Base-by-base conservation (phyloP, 2,113 vertebrate species). In the Epinephelus fuscoguttatus region DNA sequence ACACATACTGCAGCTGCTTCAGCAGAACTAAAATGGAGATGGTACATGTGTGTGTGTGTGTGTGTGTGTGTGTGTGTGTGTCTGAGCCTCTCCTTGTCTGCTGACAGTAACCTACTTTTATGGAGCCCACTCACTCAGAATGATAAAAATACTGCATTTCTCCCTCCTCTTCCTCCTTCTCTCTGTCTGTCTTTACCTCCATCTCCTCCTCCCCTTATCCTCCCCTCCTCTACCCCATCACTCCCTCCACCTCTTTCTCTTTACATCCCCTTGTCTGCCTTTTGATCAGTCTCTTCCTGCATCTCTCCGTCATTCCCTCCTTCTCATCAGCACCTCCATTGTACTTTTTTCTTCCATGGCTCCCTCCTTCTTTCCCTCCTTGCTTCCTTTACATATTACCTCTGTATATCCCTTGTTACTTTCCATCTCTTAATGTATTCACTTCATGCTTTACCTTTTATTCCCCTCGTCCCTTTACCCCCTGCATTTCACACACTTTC, bases 91-190 rank as follows among this genome's bases (percentile, higher is more conserved):
- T 84, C 74, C 75, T 64, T 66, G 89, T 92, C 84, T 89, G 81
- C 84, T 91, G 86, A 92, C 89, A 84, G 75, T 93, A 93, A 94
- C 91, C 91, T 93, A 93, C 92, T 93, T 94, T 94, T 84, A 88
- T 90, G 59, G 83, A 93, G 83, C 87, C 85, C 82, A 82, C 86
- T 93, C 88, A 83, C 85, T 87, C 82, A 81, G 84, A 93, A 87
- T 88, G 88, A 91, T 90, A 88, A 92, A 91, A 89, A 93, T 89
- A 83, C 90, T 87, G 86, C 86, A 91, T 52, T 86, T 88, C 86
- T 87, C 71, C 81, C 71, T 69, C 79, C 60, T 86, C 82, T 52
- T 6, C 63, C 19, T 83, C 30, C 47, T 52, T 40, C 53, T 67
- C 18, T 85, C 81, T 4, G 17, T 69, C 66, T 53, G 61, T 78